Conservation (phyloP, 2,888 invertebrate genomes). For the Agonopterix arenella region DNA sequence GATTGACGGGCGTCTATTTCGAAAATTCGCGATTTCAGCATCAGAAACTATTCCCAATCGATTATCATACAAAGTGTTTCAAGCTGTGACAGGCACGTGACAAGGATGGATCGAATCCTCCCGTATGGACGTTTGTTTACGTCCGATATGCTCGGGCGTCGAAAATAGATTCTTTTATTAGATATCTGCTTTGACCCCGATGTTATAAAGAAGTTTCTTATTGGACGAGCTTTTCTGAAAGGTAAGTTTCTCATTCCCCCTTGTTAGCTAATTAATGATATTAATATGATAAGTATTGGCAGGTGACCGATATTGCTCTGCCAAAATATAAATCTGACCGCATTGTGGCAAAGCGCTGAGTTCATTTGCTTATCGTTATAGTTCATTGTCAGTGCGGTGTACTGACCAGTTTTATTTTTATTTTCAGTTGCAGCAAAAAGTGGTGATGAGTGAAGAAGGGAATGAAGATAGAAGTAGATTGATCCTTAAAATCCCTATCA, state of each 20-base stretch:
- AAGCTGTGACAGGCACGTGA: slow-evolving; percentile 21
- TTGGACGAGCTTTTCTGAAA: slow-evolving; percentile 34
- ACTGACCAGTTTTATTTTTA: slow-evolving; percentile 32
- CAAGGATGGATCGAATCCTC: slow-evolving; percentile 32
- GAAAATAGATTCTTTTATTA: slow-evolving; percentile 72
- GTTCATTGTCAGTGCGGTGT: slow-evolving; percentile 25
- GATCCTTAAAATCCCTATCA: slow-evolving; percentile 43
- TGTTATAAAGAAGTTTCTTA: slow-evolving; percentile 42
- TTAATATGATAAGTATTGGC: slow-evolving; percentile 45
- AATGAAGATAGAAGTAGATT: slow-evolving; percentile 23
- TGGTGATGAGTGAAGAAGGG: slow-evolving; percentile 52
- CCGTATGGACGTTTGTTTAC: slow-evolving; percentile 47
- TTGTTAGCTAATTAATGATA: no score
- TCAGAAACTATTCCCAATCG: slow-evolving; percentile 13
- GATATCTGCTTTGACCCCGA: slow-evolving; percentile 52
- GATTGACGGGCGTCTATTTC: slow-evolving; percentile 41
- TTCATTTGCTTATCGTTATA: no score
- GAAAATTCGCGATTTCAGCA: slow-evolving; percentile 23
- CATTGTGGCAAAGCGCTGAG: slow-evolving; percentile 16
- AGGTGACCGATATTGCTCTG: slow-evolving; percentile 37
- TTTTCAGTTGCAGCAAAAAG: slow-evolving; percentile 37
- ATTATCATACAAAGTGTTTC: slow-evolving; percentile 6
- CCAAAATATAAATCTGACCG: slow-evolving; percentile 39
- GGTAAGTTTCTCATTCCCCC: slow-evolving; percentile 46
- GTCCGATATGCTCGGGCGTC: slow-evolving; percentile 32